A percentile compares a stretch with the other conserved stretches of the same genome.
Conservation (phyloP, 2,797 vertebrate species). For the Bryconaethiops microstoma region DNA sequence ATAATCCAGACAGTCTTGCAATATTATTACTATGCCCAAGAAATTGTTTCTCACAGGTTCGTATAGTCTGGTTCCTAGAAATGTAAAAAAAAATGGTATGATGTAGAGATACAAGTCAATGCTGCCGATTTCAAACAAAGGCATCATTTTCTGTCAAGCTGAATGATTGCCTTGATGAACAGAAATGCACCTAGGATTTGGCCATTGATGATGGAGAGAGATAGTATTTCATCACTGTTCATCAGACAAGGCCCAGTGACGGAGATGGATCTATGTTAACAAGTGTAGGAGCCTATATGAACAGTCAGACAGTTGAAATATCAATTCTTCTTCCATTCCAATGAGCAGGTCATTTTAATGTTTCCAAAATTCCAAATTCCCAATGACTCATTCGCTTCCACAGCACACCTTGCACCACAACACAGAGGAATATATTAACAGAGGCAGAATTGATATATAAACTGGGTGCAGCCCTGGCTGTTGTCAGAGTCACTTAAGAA, state of each 20-base stretch:
- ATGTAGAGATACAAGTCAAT: slow-evolving; percentile 19
- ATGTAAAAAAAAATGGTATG: slow-evolving; percentile 27
- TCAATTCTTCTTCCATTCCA: neutral
- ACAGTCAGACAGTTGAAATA: neutral
- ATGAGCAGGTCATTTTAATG: neutral
- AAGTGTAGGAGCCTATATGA: too few species aligned
- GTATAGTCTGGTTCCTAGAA: slow-evolving; percentile 25
- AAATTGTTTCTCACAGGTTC: slow-evolving; percentile 27
- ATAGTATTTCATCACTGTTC: slow-evolving; percentile 16
- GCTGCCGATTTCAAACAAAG: slow-evolving; percentile 29
- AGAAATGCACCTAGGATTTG: neutral
- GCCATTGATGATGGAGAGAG: neutral
- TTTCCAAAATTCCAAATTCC: neutral
- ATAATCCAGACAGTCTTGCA: neutral
- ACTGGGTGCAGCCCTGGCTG: neutral
- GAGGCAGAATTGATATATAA: neutral
- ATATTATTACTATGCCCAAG: slow-evolving; percentile 10
- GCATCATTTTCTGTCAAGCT: slow-evolving; percentile 47
- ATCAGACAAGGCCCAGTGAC: slow-evolving; percentile 24
- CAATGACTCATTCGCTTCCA: neutral
- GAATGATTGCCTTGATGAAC: slow-evolving; percentile 13
- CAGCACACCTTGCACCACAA: too few species aligned
- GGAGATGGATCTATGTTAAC: neutral
- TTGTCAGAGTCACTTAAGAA: slow-evolving; percentile 1
- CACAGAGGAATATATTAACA: neutral